Base-by-base conservation (phyloP, 2,113 vertebrate species). In the Vanacampus margaritifer region DNA sequence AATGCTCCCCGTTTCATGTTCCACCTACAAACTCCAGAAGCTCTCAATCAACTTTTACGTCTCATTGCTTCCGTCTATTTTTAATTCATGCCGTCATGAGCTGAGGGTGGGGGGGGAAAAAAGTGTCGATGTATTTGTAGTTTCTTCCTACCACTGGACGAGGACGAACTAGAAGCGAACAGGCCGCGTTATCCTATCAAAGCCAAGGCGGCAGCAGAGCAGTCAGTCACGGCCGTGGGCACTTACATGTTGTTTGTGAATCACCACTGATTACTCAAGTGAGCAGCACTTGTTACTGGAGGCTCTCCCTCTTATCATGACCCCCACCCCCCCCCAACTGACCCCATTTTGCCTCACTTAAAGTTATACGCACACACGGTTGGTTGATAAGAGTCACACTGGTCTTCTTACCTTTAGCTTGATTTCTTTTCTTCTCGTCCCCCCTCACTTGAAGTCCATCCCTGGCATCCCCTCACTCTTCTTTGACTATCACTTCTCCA, bases 161-260 rank as follows among this genome's bases (percentile, higher is more conserved):
- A 53, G 54, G 43, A 39, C 17, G 16, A 69, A 23, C 45, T 26
- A 68, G 58, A 41, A n/a, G 21, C 36, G 60, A 56, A 56, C 12
- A 26, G 14, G 12, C 48, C 21, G 9, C 48, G 21, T n/a, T 10
- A 23, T 11, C 9, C 28, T 74, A 75, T 64, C 46, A 65, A 57
- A 65, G 61, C 65, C 72, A 69, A 74, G 71, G 74, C 67, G 68
- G 60, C 64, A 78, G 68, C 79, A 73, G 69, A 73, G 72, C 79
- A 80, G 8, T 51, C 14, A 57, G 71, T 63, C 80, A 80, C 74
- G 81, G 85, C 79, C 74, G 64, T 74, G 70, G 85, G 68, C 79
- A 88, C 88, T 89, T 89, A 88, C 88, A 86, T 87, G 80, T 88
- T 81, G 74, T 82, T 78, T 84, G 75, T 84, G 89, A 84, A 83